Conservation (phyloP, 2,797 vertebrate species). For the Onychomys arenicola region DNA sequence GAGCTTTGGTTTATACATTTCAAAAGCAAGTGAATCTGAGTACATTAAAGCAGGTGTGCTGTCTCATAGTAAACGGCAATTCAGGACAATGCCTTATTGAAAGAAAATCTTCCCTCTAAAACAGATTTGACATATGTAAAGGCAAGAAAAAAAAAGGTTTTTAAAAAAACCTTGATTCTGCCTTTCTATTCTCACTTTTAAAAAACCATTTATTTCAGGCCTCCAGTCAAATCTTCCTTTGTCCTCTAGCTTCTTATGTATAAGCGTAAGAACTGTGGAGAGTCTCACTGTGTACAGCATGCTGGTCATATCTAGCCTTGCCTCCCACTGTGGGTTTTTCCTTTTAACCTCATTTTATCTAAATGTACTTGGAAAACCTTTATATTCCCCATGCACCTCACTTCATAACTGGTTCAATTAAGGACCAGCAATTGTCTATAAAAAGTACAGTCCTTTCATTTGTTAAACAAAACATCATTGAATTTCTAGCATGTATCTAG, state of each 20-base stretch:
- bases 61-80: background rate
- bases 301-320: background rate
- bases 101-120: background rate
- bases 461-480: background rate
- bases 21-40: conserved; percentile 18
- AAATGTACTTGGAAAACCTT: background rate
- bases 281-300: background rate
- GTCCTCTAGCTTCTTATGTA: background rate
- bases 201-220: conserved; percentile 28
- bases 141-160: background rate
- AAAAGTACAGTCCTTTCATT: background rate
- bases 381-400: background rate
- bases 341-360: conserved; percentile 34
- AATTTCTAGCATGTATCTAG: background rate
- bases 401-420: background rate
- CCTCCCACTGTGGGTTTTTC: background rate
- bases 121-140: background rate
- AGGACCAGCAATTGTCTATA: background rate
- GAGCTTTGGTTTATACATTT: background rate
- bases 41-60: background rate
- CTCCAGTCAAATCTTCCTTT: background rate
- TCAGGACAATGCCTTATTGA: background rate
- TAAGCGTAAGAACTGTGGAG: background rate
- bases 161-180: background rate
- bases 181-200: background rate